Evolutionary conservation across 2,113 vertebrate genomes (phyloP).

Genomic region (Heteronetta atricapilla): DNA sequence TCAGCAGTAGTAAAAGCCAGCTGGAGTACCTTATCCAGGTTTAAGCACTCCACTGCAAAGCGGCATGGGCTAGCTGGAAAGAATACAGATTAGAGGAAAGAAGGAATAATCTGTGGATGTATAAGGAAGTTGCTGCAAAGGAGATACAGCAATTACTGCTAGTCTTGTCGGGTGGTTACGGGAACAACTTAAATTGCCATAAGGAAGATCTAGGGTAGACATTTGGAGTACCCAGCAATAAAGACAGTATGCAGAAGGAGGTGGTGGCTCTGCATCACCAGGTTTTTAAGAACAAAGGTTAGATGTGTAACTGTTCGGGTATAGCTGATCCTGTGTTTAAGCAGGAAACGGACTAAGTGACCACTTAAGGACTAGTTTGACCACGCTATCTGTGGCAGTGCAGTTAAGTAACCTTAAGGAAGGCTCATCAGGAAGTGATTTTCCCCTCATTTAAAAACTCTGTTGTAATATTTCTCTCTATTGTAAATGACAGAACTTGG

Average conservation of each 20-base stretch:
- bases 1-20: not conserved
- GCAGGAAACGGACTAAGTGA: not conserved
- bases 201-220: not conserved
- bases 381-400: not conserved
- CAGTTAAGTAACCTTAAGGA: not conserved
- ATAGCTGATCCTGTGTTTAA: not conserved
- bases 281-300: not conserved
- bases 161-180: not conserved
- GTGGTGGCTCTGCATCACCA: not conserved
- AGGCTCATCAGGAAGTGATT: not conserved
- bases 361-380: not conserved
- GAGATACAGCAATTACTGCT: not conserved
- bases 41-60: not conserved
- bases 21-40: not conserved
- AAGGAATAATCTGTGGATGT: not conserved
- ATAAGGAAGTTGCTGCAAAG: not conserved
- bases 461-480: too few relatives aligned
- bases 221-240: not conserved
- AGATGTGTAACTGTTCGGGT: not conserved
- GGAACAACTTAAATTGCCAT: not conserved
- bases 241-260: not conserved
- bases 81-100: not conserved
- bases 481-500: too few relatives aligned
- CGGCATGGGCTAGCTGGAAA: not conserved
- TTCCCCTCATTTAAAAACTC: not conserved